Evolutionary conservation across 2,113 vertebrate species (phyloP), one percentile per base, ranked within the genome.

Genomic region (Tauraco erythrolophus): DNA sequence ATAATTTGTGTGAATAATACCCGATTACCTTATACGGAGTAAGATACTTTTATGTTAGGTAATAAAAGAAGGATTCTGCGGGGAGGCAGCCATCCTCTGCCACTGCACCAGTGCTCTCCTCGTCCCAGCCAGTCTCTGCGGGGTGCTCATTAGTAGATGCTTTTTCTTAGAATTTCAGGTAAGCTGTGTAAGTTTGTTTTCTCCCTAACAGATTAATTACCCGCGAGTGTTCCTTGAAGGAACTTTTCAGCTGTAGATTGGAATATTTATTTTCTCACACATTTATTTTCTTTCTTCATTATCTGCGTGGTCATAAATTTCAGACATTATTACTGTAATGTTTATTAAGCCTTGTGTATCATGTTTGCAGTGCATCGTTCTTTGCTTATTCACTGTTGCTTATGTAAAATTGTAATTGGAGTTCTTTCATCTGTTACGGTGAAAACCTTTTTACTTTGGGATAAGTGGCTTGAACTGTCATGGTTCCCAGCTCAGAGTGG

Each of bases 111-210:
- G 51, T 66, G 77, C 45, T 88, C 10, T 77, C 16, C 19, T 79
- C 45, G 45, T 58, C 33, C 5, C 57, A 28, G 56, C 19, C 10
- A 7, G 24, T 64, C 43, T 89, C 84, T 35, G 6, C 2, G 0
- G 22, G 33, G 60, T 89, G 53, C 77, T 95, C 33, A 18, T 45
- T 88, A 82, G 61, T 68, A 23, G 74, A 19, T 76, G 10, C 21
- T 43, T 94, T 92, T 87, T 68, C 48, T 23, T 19, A 78, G 68
- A 71, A 75, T 50, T 91, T 94, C 65, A 72, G 84, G 96, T 96
- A 95, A 84, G 65, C 18, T 53, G 13, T 51, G 5, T 25, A 85
- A 51, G 22, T 62, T 74, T 91, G 51, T 79, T 94, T 79, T 35
- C 8, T 72, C 6, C 48, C 24, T 66, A 68, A 11, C 57, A 68